Evolutionary conservation across 1,140 invertebrate genomes (phyloP).

Genomic region (Zelostemma sp.): DNA sequence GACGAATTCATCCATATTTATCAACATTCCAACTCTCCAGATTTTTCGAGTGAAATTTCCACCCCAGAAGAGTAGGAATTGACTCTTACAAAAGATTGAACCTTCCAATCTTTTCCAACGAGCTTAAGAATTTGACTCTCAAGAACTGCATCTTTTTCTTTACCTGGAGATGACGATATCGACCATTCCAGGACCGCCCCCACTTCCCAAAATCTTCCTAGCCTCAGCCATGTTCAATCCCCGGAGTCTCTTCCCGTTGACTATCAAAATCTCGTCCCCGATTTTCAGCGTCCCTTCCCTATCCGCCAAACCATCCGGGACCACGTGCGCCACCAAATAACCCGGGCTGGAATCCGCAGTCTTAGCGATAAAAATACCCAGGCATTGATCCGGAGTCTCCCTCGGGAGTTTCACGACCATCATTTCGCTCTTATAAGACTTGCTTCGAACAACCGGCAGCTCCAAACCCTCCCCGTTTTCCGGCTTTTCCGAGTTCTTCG

Average conservation of each 20-base stretch:
- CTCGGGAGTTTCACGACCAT: conserved; percentile 79
- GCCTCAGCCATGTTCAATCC: conserved; percentile 84
- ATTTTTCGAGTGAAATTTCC: too few relatives aligned
- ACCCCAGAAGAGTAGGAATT: too few relatives aligned
- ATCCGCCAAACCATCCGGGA: conserved; percentile 82
- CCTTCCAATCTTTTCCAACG: too few relatives aligned
- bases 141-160: too few relatives aligned
- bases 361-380: conserved; percentile 89
- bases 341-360: conserved; percentile 79
- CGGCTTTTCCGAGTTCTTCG: conserved; percentile 53
- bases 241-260: conserved; percentile 82
- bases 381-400: conserved; percentile 76
- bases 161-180: conserved; percentile 79
- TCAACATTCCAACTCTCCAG: too few relatives aligned
- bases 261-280: conserved; percentile 87
- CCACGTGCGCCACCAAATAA: conserved; percentile 87
- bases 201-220: conserved; percentile 76
- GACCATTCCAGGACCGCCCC: conserved; percentile 75
- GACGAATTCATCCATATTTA: too few relatives aligned
- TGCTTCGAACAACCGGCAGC: conserved; percentile 69
- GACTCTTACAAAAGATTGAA: too few relatives aligned
- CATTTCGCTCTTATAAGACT: conserved; percentile 67
- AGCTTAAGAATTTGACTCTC: too few relatives aligned
- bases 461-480: conserved; percentile 57
- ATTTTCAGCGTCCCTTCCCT: conserved; percentile 82